Evolutionary conservation across 2,797 vertebrate species (phyloP).

Genomic region (Rallus crepitans): DNA sequence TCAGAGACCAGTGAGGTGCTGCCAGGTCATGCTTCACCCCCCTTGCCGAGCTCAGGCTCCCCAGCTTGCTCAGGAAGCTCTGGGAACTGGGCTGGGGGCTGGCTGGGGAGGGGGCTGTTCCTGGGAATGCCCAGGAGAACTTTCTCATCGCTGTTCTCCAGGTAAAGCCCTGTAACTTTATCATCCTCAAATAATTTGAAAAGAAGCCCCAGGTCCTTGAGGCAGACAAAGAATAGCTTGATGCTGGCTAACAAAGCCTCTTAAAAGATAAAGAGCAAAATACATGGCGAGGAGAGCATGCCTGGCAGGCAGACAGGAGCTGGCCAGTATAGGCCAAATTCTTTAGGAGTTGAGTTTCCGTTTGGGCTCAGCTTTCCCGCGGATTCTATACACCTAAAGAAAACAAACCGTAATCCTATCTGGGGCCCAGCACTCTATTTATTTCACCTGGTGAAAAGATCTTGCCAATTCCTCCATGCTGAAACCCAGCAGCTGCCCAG

Average conservation of each 20-base stretch:
- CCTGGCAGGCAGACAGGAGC: slow-evolving; percentile 77
- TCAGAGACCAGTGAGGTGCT: not conserved
- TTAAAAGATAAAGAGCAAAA: slow-evolving; percentile 74
- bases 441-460: slow-evolving; percentile 77
- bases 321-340: slow-evolving; percentile 76
- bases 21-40: not conserved
- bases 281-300: slow-evolving; percentile 60
- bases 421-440: slow-evolving; percentile 72
- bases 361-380: slow-evolving; percentile 76
- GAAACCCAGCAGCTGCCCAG: slow-evolving; percentile 69
- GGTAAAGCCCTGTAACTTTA: slow-evolving; percentile 68
- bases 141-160: slow-evolving; percentile 18
- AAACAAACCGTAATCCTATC: slow-evolving; percentile 80
- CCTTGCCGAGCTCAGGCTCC: not conserved
- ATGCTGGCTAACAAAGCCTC: slow-evolving; percentile 70
- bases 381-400: slow-evolving; percentile 75
- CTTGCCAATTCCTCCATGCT: slow-evolving; percentile 60
- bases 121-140: slow-evolving; percentile 32
- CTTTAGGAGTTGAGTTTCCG: slow-evolving; percentile 79
- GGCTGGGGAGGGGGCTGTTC: not conserved
- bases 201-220: slow-evolving; percentile 41
- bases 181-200: slow-evolving; percentile 42
- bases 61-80: not conserved
- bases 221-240: slow-evolving; percentile 72
- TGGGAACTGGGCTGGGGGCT: not conserved